Evolutionary conservation across 2,888 invertebrate species (phyloP), one percentile per base, ranked within the genome.

Genomic region (Tupiocoris notatus): DNA sequence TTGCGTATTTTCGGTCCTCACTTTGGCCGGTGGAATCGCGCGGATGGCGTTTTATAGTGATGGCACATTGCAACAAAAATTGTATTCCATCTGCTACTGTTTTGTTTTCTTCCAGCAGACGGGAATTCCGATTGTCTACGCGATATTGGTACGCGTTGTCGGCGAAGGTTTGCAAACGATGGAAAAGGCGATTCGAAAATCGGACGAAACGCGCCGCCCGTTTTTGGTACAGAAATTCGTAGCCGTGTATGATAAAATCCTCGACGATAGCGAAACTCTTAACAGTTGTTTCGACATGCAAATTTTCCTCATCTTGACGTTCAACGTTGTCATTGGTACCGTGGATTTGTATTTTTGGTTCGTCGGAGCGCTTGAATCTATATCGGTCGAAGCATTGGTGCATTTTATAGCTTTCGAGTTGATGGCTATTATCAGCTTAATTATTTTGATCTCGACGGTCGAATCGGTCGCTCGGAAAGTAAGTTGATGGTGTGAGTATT

Each of bases 201-300:
- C 12, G 6, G 18, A 16, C 21, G 21, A n/a, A 12, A 22, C 2
- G 21, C n/a, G 9, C 0, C 1, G 9, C 18, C 25, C 2, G 1
- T 7, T 3, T 18, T 24, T 2, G 16, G 16, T 64, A 2, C 7
- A 64, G 1, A n/a, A 23, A 24, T 9, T 24, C 24, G n/a, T 63
- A n/a, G 16, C 12, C 7, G 2, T 22, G 0, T 23, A 63, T 1
- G 23, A 21, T 16, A 21, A 63, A 7, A 21, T 63, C 16, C 7
- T 63, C n/a, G 22, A 63, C 23, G 63, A 1, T 22, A 22, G 3
- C 12, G n/a, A 22, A 16, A 6, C 2, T 1, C 63, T 63, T n/a
- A 63, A 63, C 21, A n/a, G 63, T 6, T 2, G 63, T 63, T 63
- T 63, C 23, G 22, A 21, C n/a, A 16, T 22, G n/a, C 63, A 63